Conservation (phyloP, 2,888 invertebrate species). For the Scelioninae gen. 1 region DNA sequence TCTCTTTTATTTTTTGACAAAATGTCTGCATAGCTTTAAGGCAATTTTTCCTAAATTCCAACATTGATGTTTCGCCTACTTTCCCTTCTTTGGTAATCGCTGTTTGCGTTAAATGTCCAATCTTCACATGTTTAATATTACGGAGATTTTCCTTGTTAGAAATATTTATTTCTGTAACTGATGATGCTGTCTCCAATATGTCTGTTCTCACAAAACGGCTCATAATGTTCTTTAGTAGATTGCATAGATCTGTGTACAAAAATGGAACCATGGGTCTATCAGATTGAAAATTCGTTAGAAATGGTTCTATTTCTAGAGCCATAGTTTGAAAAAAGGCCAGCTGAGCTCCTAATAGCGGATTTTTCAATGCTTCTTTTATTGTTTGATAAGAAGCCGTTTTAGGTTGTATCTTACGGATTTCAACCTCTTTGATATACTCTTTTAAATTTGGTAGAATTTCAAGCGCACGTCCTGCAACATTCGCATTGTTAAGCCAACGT, state of each 20-base stretch:
- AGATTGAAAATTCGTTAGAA: conserved; percentile 68
- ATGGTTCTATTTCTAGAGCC: conserved; percentile 65
- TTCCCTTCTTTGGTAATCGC: neutral
- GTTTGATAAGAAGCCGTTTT: conserved; percentile 15
- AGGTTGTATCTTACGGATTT: conserved; percentile 11
- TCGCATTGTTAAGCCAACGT: conserved; percentile 44
- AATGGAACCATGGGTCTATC: conserved; percentile 68
- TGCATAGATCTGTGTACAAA: conserved; percentile 41
- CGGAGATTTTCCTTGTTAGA: conserved; percentile 1
- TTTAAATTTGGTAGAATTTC: conserved; percentile 43
- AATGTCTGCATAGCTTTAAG: conserved; percentile 22
- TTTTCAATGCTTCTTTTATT: conserved; percentile 5
- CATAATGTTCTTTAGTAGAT: conserved; percentile 1
- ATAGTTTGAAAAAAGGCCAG: conserved; percentile 65
- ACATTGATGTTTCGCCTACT: conserved; percentile 4
- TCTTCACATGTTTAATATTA: conserved; percentile 9
- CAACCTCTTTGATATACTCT: conserved; percentile 11
- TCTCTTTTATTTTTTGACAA: conserved; percentile 37
- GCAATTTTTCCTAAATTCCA: conserved; percentile 17
- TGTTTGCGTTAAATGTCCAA: conserved; percentile 6
- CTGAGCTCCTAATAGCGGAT: conserved; percentile 39
- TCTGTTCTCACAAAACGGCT: conserved; percentile 10
- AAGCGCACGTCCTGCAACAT: conserved; percentile 41
- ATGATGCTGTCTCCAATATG: neutral
- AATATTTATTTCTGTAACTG: conserved; percentile 6